Evolutionary conservation across 2,888 invertebrate genomes (phyloP), one percentile per base, ranked within the genome.

Genomic region (Teleogryllus oceanicus): DNA sequence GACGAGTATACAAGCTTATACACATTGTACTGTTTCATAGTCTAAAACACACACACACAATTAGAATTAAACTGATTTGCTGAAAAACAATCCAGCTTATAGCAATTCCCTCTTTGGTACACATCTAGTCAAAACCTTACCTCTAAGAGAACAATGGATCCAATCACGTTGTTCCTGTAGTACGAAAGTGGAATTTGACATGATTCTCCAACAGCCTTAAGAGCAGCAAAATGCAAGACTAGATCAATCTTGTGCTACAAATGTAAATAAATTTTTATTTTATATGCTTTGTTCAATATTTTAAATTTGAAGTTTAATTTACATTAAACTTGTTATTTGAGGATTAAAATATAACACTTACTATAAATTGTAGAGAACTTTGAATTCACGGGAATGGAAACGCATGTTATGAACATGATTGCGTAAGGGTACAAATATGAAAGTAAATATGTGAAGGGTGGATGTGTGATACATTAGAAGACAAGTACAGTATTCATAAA

Each of bases 151-250:
- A 95, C 96, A 82, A 98, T 93, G 86, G 97, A 96, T 81, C 96
- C 97, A 80, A 96, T 93, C 79, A 98, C 90, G 86, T 98, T 98
- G 88, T 97, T 98, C 86, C 94, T 94, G 87, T 98, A 98, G 88
- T 98, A 98, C 79, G 94, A 90, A 16, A 98, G 89, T 0, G 98
- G 98, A 84, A 94, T 92, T 85, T 94, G 92, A 91, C 96, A 96
- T 0, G 98, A 98, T 88, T 98, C 98, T 0, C 97, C 97, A 10
- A 98, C 98, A 13, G 98, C 96, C 87, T 98, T 99, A 85, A 98
- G 90, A 0, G 97, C 98, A 16, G 98, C 98, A 88, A 98, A 96
- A 88, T 98, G 98, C 83, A 98, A 96, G 20, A 98, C 97, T 87
- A 94, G 94, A 87, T 95, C 93, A 84, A 98, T 93, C 86, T 93